Evolutionary conservation across 2,888 invertebrate species (phyloP).

Genomic region (Drepana falcataria): DNA sequence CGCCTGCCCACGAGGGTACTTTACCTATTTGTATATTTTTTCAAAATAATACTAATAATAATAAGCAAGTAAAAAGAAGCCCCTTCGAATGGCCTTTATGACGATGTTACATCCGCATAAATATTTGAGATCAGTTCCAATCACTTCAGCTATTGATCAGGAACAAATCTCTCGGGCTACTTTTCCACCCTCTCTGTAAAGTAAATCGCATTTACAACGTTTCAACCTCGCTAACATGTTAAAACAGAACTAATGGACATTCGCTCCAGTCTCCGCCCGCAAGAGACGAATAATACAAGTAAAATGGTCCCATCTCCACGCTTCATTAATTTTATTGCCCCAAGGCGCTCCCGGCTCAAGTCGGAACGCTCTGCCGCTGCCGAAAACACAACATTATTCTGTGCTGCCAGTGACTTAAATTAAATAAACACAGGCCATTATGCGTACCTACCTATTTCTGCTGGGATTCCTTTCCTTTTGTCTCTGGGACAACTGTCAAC

Average conservation of each 20-base stretch:
- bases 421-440: constrained; percentile 74
- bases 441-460: constrained; percentile 53
- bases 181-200: constrained; percentile 72
- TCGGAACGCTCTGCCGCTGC: constrained; percentile 54
- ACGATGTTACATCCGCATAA: constrained; percentile 18
- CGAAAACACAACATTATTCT: constrained; percentile 74
- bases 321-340: constrained; percentile 79
- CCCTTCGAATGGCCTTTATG: neutral
- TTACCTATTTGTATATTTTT: too few species aligned
- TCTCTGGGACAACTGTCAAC: constrained; percentile 71
- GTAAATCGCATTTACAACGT: constrained; percentile 78
- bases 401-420: constrained; percentile 71
- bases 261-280: constrained; percentile 77
- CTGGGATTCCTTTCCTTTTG: constrained; percentile 54
- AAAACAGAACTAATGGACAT: constrained; percentile 80
- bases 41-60: neutral
- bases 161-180: constrained; percentile 63
- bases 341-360: constrained; percentile 67
- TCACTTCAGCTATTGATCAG: constrained; percentile 63
- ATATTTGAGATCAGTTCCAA: constrained; percentile 48
- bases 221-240: constrained; percentile 79
- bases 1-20: too few species aligned
- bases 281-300: constrained; percentile 79
- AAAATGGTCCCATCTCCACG: constrained; percentile 79
- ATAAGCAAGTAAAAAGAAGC: neutral